Percentiles rank a stretch among this genome's conserved stretches.
Conservation (phyloP, 37 sponge, comb jelly and placozoan genomes). For the Eunapius fragilis region DNA sequence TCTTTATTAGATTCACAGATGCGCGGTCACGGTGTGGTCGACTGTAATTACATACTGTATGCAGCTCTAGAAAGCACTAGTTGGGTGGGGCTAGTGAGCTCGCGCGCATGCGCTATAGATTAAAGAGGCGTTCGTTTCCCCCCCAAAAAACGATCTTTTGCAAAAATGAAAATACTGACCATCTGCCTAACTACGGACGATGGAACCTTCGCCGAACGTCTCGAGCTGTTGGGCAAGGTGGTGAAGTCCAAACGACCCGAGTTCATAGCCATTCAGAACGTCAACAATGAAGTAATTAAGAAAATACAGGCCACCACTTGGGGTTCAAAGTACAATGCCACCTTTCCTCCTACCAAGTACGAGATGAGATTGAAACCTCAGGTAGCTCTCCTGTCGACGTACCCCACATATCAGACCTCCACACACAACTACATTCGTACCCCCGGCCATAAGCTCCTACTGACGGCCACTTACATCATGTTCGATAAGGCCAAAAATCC, state of each 20-base stretch:
- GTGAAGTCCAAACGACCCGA: conserved; percentile 64
- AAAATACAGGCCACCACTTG: conserved; percentile 43
- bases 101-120: neutral
- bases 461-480: conserved; percentile 62
- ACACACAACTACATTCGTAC: conserved; percentile 6
- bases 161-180: conserved; percentile 75
- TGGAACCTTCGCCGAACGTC: conserved; percentile 21
- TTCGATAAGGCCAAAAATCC: conserved; percentile 70
- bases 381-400: conserved; percentile 60
- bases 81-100: neutral
- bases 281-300: conserved; percentile 61
- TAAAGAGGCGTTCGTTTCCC: neutral
- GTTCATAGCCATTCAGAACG: conserved; percentile 71
- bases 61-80: neutral
- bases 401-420: conserved; percentile 58
- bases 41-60: too few species aligned
- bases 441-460: conserved; percentile 3
- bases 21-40: too few species aligned
- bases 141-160: neutral
- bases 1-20: too few species aligned
- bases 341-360: conserved; percentile 48
- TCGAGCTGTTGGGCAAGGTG: conserved; percentile 67
- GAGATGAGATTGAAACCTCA: conserved; percentile 70
- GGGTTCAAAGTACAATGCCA: conserved; percentile 56
- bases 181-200: conserved; percentile 34